These are phyloP conservation scores for Drosophila paulistorum DNA, from an alignment of 1,140 invertebrate genomes.

Conservation along the genomic window DNA sequence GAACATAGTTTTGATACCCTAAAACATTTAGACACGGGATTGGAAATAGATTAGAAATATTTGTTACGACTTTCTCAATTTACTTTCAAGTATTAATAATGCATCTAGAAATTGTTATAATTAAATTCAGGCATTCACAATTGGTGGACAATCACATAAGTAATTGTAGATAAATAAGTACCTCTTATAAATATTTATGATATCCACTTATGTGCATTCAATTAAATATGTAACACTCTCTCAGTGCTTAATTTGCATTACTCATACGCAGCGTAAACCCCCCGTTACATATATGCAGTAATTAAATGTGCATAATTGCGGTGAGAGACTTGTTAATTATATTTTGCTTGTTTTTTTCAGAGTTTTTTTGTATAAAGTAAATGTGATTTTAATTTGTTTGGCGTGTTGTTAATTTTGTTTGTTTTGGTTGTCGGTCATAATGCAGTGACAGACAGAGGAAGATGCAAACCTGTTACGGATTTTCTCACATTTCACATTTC, in stretches of 20 bases:
- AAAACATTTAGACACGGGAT: no score
- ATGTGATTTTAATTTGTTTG: constrained; percentile 55
- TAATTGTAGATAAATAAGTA: not conserved
- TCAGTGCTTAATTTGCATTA: constrained; percentile 43
- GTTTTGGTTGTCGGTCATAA: constrained; percentile 3
- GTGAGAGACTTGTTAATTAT: constrained; percentile 48
- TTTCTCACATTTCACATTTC: constrained; percentile 39
- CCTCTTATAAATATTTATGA: constrained; percentile 48
- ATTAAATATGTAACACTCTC: constrained; percentile 45
- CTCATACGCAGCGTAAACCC: constrained; percentile 54
- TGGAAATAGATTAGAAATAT: no score
- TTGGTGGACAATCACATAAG: constrained; percentile 8
- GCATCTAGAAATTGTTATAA: not conserved
- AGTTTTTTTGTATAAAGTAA: constrained; percentile 47
- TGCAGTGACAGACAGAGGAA: not conserved
- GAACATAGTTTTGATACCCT: not conserved
- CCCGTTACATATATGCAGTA: constrained; percentile 18
- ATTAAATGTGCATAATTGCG: constrained; percentile 65
- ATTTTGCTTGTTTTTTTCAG: constrained; percentile 12
- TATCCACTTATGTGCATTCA: constrained; percentile 14
- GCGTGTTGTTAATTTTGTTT: constrained; percentile 61
- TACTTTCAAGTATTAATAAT: not conserved
- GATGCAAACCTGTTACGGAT: constrained; percentile 27
- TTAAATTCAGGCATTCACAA: constrained; percentile 7
- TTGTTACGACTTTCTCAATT: not conserved